Evolutionary conservation across 2,888 invertebrate species (phyloP).

Genomic region (Eupithecia insigniata): DNA sequence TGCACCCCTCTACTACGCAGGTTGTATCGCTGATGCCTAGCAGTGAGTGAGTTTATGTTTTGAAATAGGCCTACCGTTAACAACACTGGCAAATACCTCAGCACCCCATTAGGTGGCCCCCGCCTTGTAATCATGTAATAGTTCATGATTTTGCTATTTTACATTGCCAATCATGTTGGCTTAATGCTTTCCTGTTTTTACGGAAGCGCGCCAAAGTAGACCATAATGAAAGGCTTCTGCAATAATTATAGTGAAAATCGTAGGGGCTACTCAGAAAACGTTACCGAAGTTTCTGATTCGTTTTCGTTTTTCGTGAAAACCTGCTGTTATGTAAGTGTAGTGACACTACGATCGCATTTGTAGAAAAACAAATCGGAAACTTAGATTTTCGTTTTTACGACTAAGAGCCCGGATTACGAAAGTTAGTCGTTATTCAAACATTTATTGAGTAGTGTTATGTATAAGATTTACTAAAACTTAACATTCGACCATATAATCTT

Average conservation of each 20-base stretch:
- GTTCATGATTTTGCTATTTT: conserved; percentile 31
- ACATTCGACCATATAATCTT: background rate
- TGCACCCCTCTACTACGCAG: background rate
- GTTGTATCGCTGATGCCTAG: background rate
- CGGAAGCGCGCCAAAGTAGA: background rate
- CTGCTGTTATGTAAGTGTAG: no score
- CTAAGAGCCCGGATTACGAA: background rate
- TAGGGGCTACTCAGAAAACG: background rate
- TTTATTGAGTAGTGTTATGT: background rate
- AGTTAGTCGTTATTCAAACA: background rate
- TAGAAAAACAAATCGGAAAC: background rate
- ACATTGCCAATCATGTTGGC: conserved; percentile 13
- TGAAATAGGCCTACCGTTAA: background rate
- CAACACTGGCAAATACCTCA: background rate
- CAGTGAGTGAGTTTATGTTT: background rate
- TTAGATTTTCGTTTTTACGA: background rate
- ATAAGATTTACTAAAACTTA: background rate
- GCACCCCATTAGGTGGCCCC: conserved; percentile 44
- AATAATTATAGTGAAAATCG: background rate
- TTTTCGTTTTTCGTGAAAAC: background rate
- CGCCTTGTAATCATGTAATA: conserved; percentile 49
- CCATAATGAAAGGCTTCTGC: background rate
- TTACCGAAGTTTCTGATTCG: background rate
- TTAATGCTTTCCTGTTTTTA: conserved; percentile 16
- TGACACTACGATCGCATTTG: no score